phyloP scores from a whole-genome alignment of 1,140 invertebrate genomes.

The Cataglyphis hispanica region DNA sequence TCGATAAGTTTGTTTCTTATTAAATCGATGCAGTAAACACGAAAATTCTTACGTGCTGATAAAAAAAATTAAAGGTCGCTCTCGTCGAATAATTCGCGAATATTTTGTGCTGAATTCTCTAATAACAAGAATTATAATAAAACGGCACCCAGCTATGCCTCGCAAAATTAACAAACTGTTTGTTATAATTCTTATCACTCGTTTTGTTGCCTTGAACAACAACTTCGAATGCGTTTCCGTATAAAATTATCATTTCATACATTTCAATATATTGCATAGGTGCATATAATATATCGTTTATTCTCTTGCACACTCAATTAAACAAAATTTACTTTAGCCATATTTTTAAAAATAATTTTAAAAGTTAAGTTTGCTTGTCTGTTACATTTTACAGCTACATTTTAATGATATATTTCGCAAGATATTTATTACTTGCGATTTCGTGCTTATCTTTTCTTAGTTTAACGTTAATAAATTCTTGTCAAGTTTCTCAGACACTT shows the following conservation, averaged over 20 bases:
- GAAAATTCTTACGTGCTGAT: too few relatives aligned
- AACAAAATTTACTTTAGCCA: background rate
- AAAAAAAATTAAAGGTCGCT: background rate
- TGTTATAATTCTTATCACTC: background rate
- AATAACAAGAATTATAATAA: background rate
- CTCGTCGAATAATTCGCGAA: background rate
- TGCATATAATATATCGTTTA: background rate
- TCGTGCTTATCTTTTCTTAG: background rate
- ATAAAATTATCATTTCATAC: background rate
- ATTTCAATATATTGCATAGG: background rate
- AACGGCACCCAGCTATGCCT: background rate
- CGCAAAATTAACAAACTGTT: background rate
- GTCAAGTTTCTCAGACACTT: slow-evolving; percentile 3
- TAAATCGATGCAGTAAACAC: too few relatives aligned
- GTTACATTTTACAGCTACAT: too few relatives aligned
- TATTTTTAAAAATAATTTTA: background rate
- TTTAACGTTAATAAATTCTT: background rate
- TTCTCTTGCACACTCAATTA: background rate
- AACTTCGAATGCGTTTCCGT: background rate
- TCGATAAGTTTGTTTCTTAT: too few relatives aligned
- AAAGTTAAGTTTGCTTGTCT: too few relatives aligned
- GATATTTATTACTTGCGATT: background rate
- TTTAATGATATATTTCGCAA: background rate
- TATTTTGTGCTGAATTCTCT: background rate
- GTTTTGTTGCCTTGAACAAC: background rate